Percentiles rank a stretch among this genome's conserved stretches.
phyloP scores from a whole-genome alignment of 2,797 vertebrate genomes.

The Apogon hyalosoma region DNA sequence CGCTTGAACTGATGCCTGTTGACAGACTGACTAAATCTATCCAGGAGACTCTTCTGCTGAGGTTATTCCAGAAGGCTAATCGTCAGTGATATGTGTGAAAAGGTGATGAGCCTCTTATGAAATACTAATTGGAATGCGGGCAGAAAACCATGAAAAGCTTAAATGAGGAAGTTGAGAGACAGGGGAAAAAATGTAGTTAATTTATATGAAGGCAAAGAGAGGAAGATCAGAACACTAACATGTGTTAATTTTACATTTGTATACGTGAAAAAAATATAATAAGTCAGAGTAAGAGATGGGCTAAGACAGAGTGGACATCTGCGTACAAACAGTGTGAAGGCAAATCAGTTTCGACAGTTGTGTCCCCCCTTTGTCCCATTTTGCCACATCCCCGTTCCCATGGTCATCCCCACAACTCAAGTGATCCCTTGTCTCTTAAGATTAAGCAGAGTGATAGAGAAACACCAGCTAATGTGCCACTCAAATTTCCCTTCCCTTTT shows the following conservation, averaged over 20 bases:
- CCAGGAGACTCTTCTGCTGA: constrained; percentile 79
- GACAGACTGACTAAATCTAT: constrained; percentile 85
- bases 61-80: constrained; percentile 82
- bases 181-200: constrained; percentile 24
- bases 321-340: constrained; percentile 36
- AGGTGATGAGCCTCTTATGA: constrained; percentile 83
- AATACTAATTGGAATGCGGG: constrained; percentile 78
- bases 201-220: constrained; percentile 24
- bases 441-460: constrained; percentile 83
- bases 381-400: constrained; percentile 51
- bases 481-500: constrained; percentile 67
- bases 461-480: constrained; percentile 82
- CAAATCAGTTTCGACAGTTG: constrained; percentile 65
- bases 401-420: constrained; percentile 80
- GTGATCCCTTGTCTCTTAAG: constrained; percentile 84
- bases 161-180: constrained; percentile 61
- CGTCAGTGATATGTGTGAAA: constrained; percentile 81
- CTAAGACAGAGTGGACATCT: constrained; percentile 40
- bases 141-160: constrained; percentile 62
- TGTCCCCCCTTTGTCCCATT: constrained; percentile 37
- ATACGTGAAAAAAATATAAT: constrained; percentile 28
- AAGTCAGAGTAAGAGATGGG: constrained; percentile 6
- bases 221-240: neutral
- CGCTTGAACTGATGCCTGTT: constrained; percentile 82
- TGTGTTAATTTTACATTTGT: constrained; percentile 14